phyloP scores from a whole-genome alignment of 2,797 vertebrate genomes.

The Tinamus major region DNA sequence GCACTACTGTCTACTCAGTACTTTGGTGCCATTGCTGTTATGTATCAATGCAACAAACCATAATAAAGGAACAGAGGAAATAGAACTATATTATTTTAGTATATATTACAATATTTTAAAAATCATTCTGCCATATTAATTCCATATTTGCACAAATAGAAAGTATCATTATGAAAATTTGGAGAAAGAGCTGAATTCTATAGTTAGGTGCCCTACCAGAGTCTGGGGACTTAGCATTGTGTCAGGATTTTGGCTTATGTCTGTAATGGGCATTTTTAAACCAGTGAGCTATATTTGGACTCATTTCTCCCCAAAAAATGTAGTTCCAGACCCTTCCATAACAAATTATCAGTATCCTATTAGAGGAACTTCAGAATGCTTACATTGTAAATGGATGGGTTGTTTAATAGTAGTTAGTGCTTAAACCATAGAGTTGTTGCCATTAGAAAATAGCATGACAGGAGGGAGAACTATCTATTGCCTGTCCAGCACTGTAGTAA shows the following conservation, averaged over 20 bases:
- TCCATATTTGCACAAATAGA: conserved; percentile 60
- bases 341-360: conserved; percentile 69
- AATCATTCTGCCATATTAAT: neutral
- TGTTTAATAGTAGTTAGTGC: conserved; percentile 54
- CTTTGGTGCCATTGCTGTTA: conserved; percentile 19
- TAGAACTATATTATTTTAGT: conserved; percentile 65
- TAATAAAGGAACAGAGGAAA: conserved; percentile 70
- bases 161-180: conserved; percentile 65
- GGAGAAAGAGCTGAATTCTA: conserved; percentile 60
- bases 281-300: neutral
- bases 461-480: conserved; percentile 36
- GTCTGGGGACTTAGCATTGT: neutral
- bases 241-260: neutral
- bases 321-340: conserved; percentile 11
- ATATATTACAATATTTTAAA: conserved; percentile 58
- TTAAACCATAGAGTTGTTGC: conserved; percentile 76
- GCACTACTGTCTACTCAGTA: neutral
- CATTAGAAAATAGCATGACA: conserved; percentile 69
- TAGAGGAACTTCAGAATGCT: conserved; percentile 56
- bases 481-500: neutral
- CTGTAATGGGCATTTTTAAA: neutral
- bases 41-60: conserved; percentile 59
- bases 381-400: conserved; percentile 73
- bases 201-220: neutral
- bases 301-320: neutral